Evolutionary conservation across 2,888 invertebrate genomes (phyloP), one percentile per base, ranked within the genome.

Genomic region (Meandrusa payeni): DNA sequence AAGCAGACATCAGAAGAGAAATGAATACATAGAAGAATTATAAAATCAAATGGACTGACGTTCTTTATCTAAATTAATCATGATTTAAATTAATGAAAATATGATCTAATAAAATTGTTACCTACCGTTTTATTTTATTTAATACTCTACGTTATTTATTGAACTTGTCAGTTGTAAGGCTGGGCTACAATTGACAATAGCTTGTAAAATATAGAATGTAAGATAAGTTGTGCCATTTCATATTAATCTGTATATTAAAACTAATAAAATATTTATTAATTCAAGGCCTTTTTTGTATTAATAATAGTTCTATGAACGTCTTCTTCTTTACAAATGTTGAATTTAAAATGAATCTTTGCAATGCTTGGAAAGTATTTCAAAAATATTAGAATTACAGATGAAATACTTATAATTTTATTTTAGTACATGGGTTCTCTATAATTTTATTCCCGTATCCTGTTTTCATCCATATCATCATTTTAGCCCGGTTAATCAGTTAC

Each of bases 161-260:
- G 51, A 50, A 26, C 3, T 51, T 49, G 81, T 75, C 83, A 75
- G 73, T 80, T 76, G 81, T 73, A 83, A 78, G 86, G 86, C 82
- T 87, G 86, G 86, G 86, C 77, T 85, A 60, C 79, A 73, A 76
- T 79, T 81, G 81, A 61, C 76, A 51, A 56, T 68, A 69, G 57
- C 51, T 47, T 74, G 69, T 76, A 75, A 60, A 51, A 55, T 60
- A 56, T 59, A 69, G 55, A 37, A 45, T 43, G 72, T 76, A 74
- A 69, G 52, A 27, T 70, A 58, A 67, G 57, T 64, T 69, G 79
- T 81, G 81, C 78, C 78, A 79, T 66, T 64, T 51, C 42, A 46
- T 51, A 37, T 26, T 31, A 43, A 44, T 44, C 15, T 44, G 44
- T 44, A 31, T 44, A 32, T 29, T 32, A 29, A 46, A 15, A 24